Percentiles rank a stretch among this genome's conserved stretches.
Conservation (phyloP, 1,140 invertebrate genomes). For the Scaptomyza pallida region DNA sequence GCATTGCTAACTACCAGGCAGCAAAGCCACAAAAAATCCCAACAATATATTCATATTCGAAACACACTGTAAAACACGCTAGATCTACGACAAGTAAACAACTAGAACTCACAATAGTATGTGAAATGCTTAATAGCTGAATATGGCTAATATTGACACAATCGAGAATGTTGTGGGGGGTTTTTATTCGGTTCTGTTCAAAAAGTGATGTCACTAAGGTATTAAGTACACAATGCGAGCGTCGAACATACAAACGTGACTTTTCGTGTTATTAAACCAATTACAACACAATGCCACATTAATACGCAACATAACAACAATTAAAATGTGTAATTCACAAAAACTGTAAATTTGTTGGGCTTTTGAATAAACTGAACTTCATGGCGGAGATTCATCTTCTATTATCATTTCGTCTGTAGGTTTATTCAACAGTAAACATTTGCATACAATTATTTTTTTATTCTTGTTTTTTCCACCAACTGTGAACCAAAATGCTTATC, state of each 20-base stretch:
- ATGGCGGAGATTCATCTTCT: too few relatives aligned
- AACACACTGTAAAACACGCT: not conserved
- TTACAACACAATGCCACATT: not conserved
- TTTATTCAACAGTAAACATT: too few relatives aligned
- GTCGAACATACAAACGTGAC: not conserved
- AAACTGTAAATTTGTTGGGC: too few relatives aligned
- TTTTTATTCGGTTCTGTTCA: not conserved
- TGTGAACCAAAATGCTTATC: not conserved
- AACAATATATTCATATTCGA: constrained; percentile 44
- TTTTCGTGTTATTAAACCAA: not conserved
- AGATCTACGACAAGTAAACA: not conserved
- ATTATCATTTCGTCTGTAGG: too few relatives aligned
- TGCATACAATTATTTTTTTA: too few relatives aligned
- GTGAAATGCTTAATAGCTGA: not conserved
- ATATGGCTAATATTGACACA: not conserved
- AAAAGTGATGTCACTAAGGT: not conserved
- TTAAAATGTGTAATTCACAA: too few relatives aligned
- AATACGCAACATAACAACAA: not conserved
- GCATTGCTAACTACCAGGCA: constrained; percentile 43
- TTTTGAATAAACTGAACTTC: too few relatives aligned
- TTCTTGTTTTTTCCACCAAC: not conserved
- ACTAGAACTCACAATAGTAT: not conserved
- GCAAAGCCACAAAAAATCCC: constrained; percentile 25
- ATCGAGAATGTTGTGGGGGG: not conserved
- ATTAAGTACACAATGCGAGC: not conserved